Conservation (phyloP, 2,888 invertebrate genomes). For the Lasioglossum leucozonium region DNA sequence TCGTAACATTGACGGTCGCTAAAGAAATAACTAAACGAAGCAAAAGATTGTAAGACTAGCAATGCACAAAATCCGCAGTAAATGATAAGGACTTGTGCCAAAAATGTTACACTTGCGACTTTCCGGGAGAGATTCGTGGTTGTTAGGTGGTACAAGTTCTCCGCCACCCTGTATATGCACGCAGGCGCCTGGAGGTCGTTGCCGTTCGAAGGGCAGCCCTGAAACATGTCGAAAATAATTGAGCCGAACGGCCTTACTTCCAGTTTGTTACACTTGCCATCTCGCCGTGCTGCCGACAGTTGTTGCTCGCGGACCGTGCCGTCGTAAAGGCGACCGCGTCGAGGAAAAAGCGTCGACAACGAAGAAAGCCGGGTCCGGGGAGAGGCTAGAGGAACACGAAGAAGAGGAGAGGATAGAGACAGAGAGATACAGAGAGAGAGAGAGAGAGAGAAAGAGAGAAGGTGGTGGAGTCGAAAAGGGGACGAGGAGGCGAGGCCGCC, state of each 20-base stretch:
- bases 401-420: background rate
- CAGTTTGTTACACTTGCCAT: constrained; percentile 64
- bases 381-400: background rate
- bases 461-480: background rate
- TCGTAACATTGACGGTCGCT: too few species aligned
- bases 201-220: constrained; percentile 37
- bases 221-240: constrained; percentile 71
- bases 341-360: constrained; percentile 38
- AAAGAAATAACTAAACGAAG: too few species aligned
- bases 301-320: constrained; percentile 52
- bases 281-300: constrained; percentile 43
- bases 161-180: constrained; percentile 8
- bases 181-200: constrained; percentile 30
- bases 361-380: constrained; percentile 16
- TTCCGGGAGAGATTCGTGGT: background rate
- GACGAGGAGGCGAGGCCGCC: constrained; percentile 29
- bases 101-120: too few species aligned
- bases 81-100: too few species aligned
- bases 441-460: background rate
- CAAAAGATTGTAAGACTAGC: too few species aligned
- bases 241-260: constrained; percentile 63
- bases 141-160: background rate
- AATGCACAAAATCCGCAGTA: too few species aligned
- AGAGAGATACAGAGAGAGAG: background rate
- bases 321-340: constrained; percentile 45